Percentiles rank a stretch among this genome's conserved stretches.
Conservation (phyloP, 2,113 vertebrate species). For the Epinephelus cyanopodus region DNA sequence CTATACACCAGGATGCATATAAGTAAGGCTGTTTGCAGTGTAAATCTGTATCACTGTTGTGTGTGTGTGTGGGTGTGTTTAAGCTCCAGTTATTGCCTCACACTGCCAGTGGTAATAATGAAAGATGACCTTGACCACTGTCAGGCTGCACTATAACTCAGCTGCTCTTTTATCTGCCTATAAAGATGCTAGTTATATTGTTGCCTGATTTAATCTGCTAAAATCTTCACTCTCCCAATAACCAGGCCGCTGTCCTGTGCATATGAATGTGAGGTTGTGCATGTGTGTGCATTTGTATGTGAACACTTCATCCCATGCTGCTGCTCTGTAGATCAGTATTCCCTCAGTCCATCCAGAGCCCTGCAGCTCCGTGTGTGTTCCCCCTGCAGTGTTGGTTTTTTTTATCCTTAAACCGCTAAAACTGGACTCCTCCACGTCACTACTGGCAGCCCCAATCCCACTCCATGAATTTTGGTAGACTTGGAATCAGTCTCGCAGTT, state of each 20-base stretch:
- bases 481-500: conserved; percentile 64
- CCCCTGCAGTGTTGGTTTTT: conserved; percentile 31
- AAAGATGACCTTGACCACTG: conserved; percentile 75
- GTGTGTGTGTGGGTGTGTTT: conserved; percentile 1
- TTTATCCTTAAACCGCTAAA: conserved; percentile 40
- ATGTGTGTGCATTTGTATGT: conserved; percentile 8
- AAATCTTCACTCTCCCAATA: conserved; percentile 60
- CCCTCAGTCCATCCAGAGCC: conserved; percentile 12
- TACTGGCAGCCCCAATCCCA: conserved; percentile 39
- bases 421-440: conserved; percentile 43
- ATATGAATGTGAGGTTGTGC: conserved; percentile 24
- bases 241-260: conserved; percentile 37
- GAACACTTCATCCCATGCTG: conserved; percentile 9
- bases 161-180: conserved; percentile 66
- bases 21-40: conserved; percentile 22
- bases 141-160: conserved; percentile 71
- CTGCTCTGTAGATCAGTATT: conserved; percentile 21
- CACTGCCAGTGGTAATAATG: conserved; percentile 64
- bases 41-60: conserved; percentile 41
- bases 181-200: conserved; percentile 67
- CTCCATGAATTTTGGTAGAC: conserved; percentile 51
- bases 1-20: conserved; percentile 18
- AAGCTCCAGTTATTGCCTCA: conserved; percentile 48
- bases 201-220: conserved; percentile 68
- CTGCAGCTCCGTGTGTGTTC: conserved; percentile 31